A percentile compares a stretch with the other conserved stretches of the same genome.
These are phyloP conservation scores for Homarus americanus DNA, from an alignment of 1,140 invertebrate species.

Conservation along the genomic window DNA sequence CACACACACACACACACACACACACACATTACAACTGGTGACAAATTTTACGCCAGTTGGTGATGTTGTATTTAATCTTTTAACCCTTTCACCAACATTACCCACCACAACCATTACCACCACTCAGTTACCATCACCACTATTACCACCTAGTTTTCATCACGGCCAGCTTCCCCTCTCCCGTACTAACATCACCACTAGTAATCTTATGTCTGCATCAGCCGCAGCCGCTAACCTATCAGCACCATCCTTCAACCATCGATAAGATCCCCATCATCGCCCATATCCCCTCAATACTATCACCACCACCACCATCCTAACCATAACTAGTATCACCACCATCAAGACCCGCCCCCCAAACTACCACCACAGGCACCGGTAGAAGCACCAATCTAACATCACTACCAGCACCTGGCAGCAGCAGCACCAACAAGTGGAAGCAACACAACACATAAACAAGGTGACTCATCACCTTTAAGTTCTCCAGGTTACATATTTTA, in stretches of 20 bases:
- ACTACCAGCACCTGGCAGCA: not conserved
- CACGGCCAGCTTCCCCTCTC: not conserved
- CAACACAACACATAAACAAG: not conserved
- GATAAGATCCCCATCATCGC: too few species aligned
- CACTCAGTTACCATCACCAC: not conserved
- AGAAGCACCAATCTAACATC: not conserved
- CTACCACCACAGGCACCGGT: not conserved
- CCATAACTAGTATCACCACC: not conserved
- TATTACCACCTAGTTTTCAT: not conserved
- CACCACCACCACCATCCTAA: not conserved
- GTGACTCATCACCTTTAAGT: slow-evolving; percentile 12
- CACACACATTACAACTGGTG: too few species aligned
- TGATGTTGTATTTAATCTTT: too few species aligned
- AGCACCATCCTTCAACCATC: too few species aligned
- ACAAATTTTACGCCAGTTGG: too few species aligned
- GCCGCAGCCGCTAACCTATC: not conserved
- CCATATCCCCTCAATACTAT: too few species aligned
- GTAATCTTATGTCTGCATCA: not conserved
- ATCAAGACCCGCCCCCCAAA: not conserved
- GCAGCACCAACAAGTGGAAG: not conserved
- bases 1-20: not conserved
- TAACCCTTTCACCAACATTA: not conserved
- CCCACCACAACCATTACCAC: not conserved
- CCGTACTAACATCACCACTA: not conserved
- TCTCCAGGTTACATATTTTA: slow-evolving; percentile 13